Percentiles rank a stretch among this genome's conserved stretches.
These are phyloP conservation scores for Leptopterna dolabrata DNA, from an alignment of 2,888 invertebrate genomes.

Conservation along the genomic window DNA sequence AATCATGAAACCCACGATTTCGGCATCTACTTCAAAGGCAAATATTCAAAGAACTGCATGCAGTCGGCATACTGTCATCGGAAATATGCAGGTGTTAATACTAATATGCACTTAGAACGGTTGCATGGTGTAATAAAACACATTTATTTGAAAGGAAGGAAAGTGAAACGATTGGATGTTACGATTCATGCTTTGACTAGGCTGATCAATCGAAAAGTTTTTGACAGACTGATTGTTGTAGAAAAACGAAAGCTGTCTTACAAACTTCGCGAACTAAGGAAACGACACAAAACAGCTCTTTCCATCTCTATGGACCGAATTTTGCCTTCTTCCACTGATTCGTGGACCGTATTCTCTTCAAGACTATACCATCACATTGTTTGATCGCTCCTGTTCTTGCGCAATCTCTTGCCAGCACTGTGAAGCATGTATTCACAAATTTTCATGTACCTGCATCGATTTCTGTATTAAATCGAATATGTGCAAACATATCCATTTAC, in stretches of 20 bases:
- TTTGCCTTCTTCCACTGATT: background rate
- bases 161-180: slow-evolving; percentile 55
- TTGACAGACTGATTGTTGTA: background rate
- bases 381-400: slow-evolving; percentile 12
- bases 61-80: slow-evolving; percentile 60
- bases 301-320: background rate
- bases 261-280: background rate
- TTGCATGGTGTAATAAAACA: slow-evolving; percentile 61
- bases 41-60: background rate
- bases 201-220: slow-evolving; percentile 12
- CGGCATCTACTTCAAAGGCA: background rate
- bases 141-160: slow-evolving; percentile 58
- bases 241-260: slow-evolving; percentile 6
- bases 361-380: background rate
- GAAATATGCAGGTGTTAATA: no score
- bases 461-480: no score
- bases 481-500: no score
- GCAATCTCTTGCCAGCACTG: background rate
- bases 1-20: background rate
- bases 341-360: slow-evolving; percentile 33
- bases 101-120: no score
- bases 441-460: no score
- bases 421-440: slow-evolving; percentile 17
- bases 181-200: slow-evolving; percentile 15
- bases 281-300: slow-evolving; percentile 1